Base-by-base conservation (phyloP, 2,888 invertebrate species). In the Lochmaea crataegi region DNA sequence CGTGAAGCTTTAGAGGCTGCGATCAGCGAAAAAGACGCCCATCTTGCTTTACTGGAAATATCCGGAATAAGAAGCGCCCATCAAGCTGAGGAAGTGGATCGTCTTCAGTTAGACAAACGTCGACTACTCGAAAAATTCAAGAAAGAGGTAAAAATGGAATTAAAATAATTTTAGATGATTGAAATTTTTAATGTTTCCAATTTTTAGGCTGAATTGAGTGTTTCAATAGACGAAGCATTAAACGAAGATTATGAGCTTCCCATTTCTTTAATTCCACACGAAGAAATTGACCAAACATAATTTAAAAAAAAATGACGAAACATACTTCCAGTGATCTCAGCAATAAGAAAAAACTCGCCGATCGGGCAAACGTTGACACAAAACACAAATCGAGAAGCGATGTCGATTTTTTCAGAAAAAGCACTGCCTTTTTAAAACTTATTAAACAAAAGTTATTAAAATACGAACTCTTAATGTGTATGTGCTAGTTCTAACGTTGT, bases 21-120 rank as follows among this genome's bases (percentile, higher is more conserved):
- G 4, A 92, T 96, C 75, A 94, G 94, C 82, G 96, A 96, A 83
- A 96, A 96, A 85, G 96, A 97, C 86, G 93, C 95, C 12, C 94
- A 94, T 85, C 90, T 97, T 80, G 96, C 95, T 0, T 89, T 95
- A 76, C 86, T 96, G 72, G 96, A 96, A 85, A 90, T 94, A 83
- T 91, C 91, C 71, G 93, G 93, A 11, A 90, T 92, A 66, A 88
- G 92, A 79, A 91, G 90, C 68, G 90, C 91, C 74, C 88, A 85
- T 65, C 92, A 92, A 82, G 90, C 91, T 48, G 90, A 89, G 76
- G 90, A 92, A 85, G 92, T 91, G 74, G 92, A 93, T 67, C 88
- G 89, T 80, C 89, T 96, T 69, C 91, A 89, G 82, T 87, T 87
- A 71, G 95, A 96, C 81, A 92, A 92, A 83, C 90, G 91, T 75